phyloP scores from a whole-genome alignment of 2,888 invertebrate species.

The Bimastos eiseni region DNA sequence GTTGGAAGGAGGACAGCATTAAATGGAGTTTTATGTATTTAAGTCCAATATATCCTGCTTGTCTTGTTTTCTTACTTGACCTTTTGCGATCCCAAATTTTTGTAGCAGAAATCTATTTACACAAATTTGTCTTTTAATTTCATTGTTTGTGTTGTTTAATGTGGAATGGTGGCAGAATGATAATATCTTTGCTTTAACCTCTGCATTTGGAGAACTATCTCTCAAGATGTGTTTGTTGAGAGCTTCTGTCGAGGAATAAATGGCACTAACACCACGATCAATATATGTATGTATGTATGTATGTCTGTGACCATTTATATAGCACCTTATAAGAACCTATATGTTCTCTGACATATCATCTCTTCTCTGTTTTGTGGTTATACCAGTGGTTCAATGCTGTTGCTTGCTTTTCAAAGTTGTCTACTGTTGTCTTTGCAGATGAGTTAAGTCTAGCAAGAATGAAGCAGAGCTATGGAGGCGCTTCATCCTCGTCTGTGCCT shows the following conservation, averaged over 20 bases:
- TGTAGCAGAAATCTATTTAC: not conserved
- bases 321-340: too few species aligned
- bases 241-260: not conserved
- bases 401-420: not conserved
- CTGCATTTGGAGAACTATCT: not conserved
- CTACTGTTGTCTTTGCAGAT: constrained; percentile 1
- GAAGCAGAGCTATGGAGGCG: constrained; percentile 9
- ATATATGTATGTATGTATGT: too few species aligned
- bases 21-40: too few species aligned
- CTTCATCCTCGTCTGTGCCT: not conserved
- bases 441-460: not conserved
- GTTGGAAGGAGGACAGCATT: too few species aligned
- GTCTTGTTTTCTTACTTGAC: not conserved
- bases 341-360: not conserved
- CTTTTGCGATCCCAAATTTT: not conserved
- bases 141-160: not conserved
- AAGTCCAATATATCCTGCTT: not conserved
- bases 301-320: too few species aligned
- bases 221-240: not conserved
- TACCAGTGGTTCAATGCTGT: not conserved
- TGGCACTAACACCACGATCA: too few species aligned
- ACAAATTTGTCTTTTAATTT: not conserved
- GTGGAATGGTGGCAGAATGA: too few species aligned
- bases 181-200: not conserved
- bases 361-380: not conserved